Evolutionary conservation across 2,797 vertebrate species (phyloP), one percentile per base, ranked within the genome.

Genomic region (Thunnus albacares): DNA sequence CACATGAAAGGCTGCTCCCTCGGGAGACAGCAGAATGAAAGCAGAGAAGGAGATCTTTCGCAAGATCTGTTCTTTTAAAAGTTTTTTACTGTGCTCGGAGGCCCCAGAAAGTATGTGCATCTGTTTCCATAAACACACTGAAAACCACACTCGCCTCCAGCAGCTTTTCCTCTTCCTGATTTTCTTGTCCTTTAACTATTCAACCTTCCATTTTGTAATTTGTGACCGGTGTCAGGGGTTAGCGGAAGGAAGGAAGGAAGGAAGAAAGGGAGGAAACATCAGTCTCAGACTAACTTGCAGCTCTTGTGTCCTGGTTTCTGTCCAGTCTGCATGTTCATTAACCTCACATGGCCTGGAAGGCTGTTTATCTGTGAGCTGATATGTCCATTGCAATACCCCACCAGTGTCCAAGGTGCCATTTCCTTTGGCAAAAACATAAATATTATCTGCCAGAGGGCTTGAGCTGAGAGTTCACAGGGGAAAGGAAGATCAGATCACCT

Each of bases 211-310:
- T 82, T 82, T 83, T 90, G 85, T 93, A 88, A 90, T 94, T 90
- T 91, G 78, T 30, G 26, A 72, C 84, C 60, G 58, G 78, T 88
- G 84, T 80, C 30, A 0, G 69, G 58, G 84, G 72, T 78, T 55
- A 87, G 68, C 12, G 38, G 38, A 38, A 38, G 64, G 84, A 80
- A 86, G 86, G 85, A 70, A 87, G 73, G 90, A 93, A 95, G 93
- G 90, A 94, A 94, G 90, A 91, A 88, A 87, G 89, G 74, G 87
- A 92, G 93, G 93, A 94, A 93, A 93, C 82, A 68, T 80, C 85
- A 78, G 71, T 75, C 68, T 81, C 74, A 60, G 82, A 86, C 71
- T 78, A 77, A 87, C 86, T 80, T 79, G 84, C 89, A 85, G 77
- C 83, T 83, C 75, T 75, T 33, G 71, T 69, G 18, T 85, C 88